phyloP scores from a whole-genome alignment of 23 tunicate genomes.

The Aplidium turbinatum region DNA sequence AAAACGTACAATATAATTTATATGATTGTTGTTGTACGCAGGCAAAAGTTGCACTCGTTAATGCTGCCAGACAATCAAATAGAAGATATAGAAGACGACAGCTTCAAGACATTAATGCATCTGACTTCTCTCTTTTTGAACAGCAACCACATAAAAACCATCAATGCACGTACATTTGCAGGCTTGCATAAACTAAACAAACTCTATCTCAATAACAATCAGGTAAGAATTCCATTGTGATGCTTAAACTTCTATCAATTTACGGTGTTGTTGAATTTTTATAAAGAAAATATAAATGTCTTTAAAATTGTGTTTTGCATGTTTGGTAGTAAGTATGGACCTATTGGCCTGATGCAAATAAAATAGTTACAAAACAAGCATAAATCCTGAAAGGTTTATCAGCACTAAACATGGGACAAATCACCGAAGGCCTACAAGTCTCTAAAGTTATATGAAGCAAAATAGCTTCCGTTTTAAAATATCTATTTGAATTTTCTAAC shows the following conservation, averaged over 20 bases:
- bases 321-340: not conserved
- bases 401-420: too few relatives aligned
- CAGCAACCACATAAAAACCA: slow-evolving; percentile 38
- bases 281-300: not conserved
- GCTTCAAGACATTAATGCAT: slow-evolving; percentile 41
- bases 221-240: slow-evolving; percentile 39
- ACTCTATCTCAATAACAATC: slow-evolving; percentile 66
- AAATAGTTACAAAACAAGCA: not conserved
- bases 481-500: too few relatives aligned
- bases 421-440: too few relatives aligned
- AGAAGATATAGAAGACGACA: slow-evolving; percentile 26
- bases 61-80: slow-evolving; percentile 69
- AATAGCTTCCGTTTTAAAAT: not conserved
- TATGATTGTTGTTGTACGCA: slow-evolving; percentile 16
- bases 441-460: not conserved
- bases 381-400: not conserved
- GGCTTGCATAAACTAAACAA: slow-evolving; percentile 51
- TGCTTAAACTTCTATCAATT: not conserved
- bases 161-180: slow-evolving; percentile 36
- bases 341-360: not conserved
- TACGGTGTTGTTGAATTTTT: too few relatives aligned
- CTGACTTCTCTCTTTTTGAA: slow-evolving; percentile 54
- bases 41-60: slow-evolving; percentile 42
- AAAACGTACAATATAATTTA: not conserved
- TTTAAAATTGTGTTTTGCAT: not conserved